Base-by-base conservation (phyloP, 2,797 vertebrate species). In the Coracias cyanogaster region DNA sequence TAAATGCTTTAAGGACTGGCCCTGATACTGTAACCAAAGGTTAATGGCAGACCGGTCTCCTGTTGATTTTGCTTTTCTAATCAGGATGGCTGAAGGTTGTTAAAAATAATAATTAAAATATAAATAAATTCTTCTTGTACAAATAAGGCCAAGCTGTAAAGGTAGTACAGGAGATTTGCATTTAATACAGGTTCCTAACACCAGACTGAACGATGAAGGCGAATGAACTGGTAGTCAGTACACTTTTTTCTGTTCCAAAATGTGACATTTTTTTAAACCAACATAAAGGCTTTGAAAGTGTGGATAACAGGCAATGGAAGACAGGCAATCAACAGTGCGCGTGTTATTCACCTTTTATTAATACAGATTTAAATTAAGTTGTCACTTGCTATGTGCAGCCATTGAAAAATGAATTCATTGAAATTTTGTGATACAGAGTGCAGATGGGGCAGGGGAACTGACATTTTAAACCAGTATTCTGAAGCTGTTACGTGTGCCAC, bases 21-120 rank as follows among this genome's bases (percentile, higher is more conserved):
- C 48, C 49, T 80, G 74, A 3, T 89, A 71, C 37, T 70, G 18
- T 35, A 94, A 35, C 33, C 71, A 90, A 80, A 96, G 93, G 90
- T 96, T 96, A 94, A 93, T 85, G 60, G 45, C 71, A 90, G 45
- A 80, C 33, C 24, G 73, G 67, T 74, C 83, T 94, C 73, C 67
- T 80, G 90, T 73, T 90, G 64, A 73, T 96, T 94, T 90, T 89
- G 37, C n/a, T 84, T 90, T 93, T 90, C 78, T 90, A 92, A 93
- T 43, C 41, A 76, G 35, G 8, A 43, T 64, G 45, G 26, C 60
- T 89, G 74, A 82, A 84, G 10, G 43, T 57, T 70, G 33, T 91
- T 86, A 55, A 60, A 45, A 85, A 61, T 72, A 89, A 74, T 45
- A 73, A 55, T 7, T 20, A 22, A 37, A 48, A 12, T 54, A 17